Evolutionary conservation across 1,140 invertebrate species (phyloP).

Genomic region (Oreohelix idahoensis): DNA sequence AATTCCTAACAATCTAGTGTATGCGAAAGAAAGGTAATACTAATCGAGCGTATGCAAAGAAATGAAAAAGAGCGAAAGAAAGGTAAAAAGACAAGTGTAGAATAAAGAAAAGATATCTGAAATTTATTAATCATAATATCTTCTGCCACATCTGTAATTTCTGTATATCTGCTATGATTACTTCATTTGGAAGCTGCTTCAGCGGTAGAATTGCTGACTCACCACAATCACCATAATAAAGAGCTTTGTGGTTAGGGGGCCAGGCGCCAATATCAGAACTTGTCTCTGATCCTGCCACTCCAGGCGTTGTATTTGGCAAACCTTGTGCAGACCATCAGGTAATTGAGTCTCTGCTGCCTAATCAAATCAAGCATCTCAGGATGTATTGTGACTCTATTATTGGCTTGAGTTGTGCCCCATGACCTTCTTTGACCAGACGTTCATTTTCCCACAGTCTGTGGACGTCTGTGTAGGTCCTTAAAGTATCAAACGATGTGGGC

Average conservation of each 20-base stretch:
- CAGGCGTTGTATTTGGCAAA: constrained; percentile 86
- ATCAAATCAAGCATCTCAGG: constrained; percentile 93
- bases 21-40: no score
- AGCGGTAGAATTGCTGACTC: constrained; percentile 86
- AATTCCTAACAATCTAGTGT: no score
- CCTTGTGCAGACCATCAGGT: constrained; percentile 90
- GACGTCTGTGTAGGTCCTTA: constrained; percentile 88
- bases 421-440: constrained; percentile 88
- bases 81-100: no score
- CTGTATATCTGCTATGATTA: constrained; percentile 91
- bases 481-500: constrained; percentile 76
- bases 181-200: constrained; percentile 86
- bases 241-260: constrained; percentile 94
- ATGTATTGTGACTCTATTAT: constrained; percentile 87
- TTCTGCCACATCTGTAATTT: no score
- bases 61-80: no score
- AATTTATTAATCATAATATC: no score
- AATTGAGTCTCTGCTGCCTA: constrained; percentile 89
- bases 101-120: no score
- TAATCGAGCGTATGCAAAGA: no score
- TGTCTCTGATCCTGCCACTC: constrained; percentile 77
- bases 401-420: constrained; percentile 84
- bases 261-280: constrained; percentile 94
- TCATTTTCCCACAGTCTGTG: constrained; percentile 93
- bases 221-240: constrained; percentile 96